Percentiles rank a stretch among this genome's conserved stretches.
Conservation (phyloP, 2,797 vertebrate species). For the Arctocebus calabarensis region DNA sequence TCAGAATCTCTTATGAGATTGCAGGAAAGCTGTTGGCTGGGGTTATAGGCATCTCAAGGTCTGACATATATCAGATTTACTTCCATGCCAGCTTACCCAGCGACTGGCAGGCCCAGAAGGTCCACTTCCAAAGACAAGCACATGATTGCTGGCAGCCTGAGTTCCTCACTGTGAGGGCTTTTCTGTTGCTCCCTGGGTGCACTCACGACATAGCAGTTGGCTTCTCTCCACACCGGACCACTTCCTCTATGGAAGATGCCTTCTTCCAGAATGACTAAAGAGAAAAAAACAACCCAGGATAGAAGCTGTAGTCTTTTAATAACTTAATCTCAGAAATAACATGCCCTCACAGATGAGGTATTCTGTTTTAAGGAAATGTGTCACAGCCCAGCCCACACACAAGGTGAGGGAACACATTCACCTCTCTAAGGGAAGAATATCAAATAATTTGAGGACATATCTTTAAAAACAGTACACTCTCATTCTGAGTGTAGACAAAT, state of each 20-base stretch:
- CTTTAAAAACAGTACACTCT: not conserved
- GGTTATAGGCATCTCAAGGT: not conserved
- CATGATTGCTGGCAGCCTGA: rapidly evolving
- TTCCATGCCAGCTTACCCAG: not conserved
- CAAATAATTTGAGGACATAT: not conserved
- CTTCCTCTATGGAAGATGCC: not conserved
- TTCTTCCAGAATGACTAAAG: not conserved
- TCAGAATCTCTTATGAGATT: not conserved
- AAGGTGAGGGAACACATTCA: not conserved
- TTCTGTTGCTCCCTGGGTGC: not conserved
- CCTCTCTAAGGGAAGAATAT: not conserved
- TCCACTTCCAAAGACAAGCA: not conserved
- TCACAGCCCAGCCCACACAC: not conserved
- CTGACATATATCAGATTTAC: not conserved
- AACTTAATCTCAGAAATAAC: not conserved
- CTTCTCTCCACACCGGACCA: too few species aligned
- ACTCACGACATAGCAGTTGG: rapidly evolving
- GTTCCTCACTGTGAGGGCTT: not conserved
- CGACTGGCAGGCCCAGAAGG: not conserved
- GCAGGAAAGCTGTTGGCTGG: not conserved
- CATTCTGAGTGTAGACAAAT: not conserved
- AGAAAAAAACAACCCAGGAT: not conserved
- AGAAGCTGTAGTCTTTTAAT: not conserved
- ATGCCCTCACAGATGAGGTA: not conserved
- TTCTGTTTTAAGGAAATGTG: not conserved